A percentile compares a stretch with the other conserved stretches of the same genome.
Conservation (phyloP, 2,888 invertebrate genomes). For the Blastobasis lacticolella region DNA sequence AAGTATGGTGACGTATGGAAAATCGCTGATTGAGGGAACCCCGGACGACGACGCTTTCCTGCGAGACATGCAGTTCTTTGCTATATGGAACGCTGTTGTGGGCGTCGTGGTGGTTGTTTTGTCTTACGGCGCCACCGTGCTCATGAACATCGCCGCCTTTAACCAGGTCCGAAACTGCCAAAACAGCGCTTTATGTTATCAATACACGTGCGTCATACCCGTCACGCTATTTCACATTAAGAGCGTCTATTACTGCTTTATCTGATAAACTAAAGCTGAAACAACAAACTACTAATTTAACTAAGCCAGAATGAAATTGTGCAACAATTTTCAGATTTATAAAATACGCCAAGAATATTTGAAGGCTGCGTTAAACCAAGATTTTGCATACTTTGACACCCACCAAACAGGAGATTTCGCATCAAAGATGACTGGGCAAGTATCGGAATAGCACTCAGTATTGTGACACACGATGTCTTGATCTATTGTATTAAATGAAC, state of each 20-base stretch:
- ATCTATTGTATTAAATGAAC: too few relatives aligned
- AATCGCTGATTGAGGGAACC: slow-evolving; percentile 15
- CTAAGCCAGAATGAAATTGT: too few relatives aligned
- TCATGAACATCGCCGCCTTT: slow-evolving; percentile 81
- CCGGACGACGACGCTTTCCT: slow-evolving; percentile 49
- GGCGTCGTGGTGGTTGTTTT: slow-evolving; percentile 75
- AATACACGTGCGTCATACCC: too few relatives aligned
- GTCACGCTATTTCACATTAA: too few relatives aligned
- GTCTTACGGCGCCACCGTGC: slow-evolving; percentile 77
- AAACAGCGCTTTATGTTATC: too few relatives aligned
- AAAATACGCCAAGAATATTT: slow-evolving; percentile 78
- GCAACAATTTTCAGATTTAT: slow-evolving; percentile 62
- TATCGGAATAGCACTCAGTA: slow-evolving; percentile 40
- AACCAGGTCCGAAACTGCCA: slow-evolving; percentile 67
- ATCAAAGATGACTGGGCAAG: slow-evolving; percentile 79
- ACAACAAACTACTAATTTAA: too few relatives aligned
- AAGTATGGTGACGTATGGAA: slow-evolving; percentile 73
- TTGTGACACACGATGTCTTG: too few relatives aligned
- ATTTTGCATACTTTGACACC: slow-evolving; percentile 82
- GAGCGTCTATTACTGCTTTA: too few relatives aligned
- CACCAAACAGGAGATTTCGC: slow-evolving; percentile 83
- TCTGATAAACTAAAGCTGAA: too few relatives aligned
- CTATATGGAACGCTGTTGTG: slow-evolving; percentile 75
- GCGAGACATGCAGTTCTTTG: slow-evolving; percentile 68
- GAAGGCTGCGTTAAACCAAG: slow-evolving; percentile 80